These are phyloP conservation scores for Borostomias antarcticus DNA, from an alignment of 2,797 vertebrate species.

Conservation along the genomic window DNA sequence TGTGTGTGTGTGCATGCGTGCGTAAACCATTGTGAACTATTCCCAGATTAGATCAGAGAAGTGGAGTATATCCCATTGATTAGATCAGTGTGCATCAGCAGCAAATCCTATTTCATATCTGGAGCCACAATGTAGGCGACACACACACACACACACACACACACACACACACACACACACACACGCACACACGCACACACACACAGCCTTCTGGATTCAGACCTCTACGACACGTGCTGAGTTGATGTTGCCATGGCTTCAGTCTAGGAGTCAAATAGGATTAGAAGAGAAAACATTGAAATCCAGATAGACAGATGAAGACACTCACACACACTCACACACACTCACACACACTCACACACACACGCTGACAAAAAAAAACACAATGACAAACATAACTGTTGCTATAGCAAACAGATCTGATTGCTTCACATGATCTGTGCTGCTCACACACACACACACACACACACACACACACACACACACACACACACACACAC, in stretches of 20 bases:
- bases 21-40: too few relatives aligned
- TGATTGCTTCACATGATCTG: constrained; percentile 7
- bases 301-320: too few relatives aligned
- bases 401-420: background rate
- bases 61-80: constrained; percentile 65
- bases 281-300: too few relatives aligned
- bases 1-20: too few relatives aligned
- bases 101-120: constrained; percentile 70
- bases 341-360: constrained; percentile 14
- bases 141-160: too few relatives aligned
- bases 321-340: constrained; percentile 5
- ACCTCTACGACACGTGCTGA: too few relatives aligned
- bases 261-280: too few relatives aligned
- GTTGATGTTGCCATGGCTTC: too few relatives aligned
- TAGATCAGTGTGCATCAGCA: constrained; percentile 59
- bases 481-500: background rate
- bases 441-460: background rate
- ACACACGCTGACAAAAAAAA: constrained; percentile 25
- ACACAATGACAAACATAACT: background rate
- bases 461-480: background rate
- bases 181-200: too few relatives aligned
- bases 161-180: background rate
- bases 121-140: too few relatives aligned
- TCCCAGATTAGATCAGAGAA: too few relatives aligned
- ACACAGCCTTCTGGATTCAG: too few relatives aligned